A percentile compares a stretch with the other conserved stretches of the same genome.
phyloP scores from a whole-genome alignment of 2,888 invertebrate genomes.

The Augiades crinisus region DNA sequence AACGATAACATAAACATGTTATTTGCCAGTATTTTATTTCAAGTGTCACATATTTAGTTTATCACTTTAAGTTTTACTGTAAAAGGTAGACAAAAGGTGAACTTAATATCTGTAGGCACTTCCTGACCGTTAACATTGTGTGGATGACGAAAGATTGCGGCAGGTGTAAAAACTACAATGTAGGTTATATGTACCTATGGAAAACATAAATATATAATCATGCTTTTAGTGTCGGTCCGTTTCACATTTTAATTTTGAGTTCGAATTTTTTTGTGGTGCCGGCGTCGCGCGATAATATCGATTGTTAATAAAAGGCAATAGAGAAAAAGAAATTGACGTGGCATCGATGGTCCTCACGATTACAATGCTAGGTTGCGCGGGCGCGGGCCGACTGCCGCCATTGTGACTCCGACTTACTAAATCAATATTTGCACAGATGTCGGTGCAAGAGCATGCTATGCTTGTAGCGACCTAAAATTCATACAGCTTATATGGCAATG shows the following conservation, averaged over 20 bases:
- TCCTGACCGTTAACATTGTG: too few species aligned
- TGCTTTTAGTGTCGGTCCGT: neutral
- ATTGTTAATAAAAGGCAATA: constrained; percentile 25
- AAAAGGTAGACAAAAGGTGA: too few species aligned
- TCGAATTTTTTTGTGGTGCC: constrained; percentile 10
- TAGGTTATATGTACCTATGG: too few species aligned
- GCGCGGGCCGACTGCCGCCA: constrained; percentile 52
- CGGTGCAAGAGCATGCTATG: constrained; percentile 77
- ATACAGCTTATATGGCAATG: constrained; percentile 80
- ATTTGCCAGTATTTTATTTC: neutral
- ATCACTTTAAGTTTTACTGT: too few species aligned
- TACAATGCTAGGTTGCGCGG: constrained; percentile 47
- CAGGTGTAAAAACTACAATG: too few species aligned
- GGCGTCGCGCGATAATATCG: constrained; percentile 17
- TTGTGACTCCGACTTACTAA: constrained; percentile 76
- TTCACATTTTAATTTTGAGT: constrained; percentile 4
- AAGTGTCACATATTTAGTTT: neutral
- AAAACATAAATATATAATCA: too few species aligned
- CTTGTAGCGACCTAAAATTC: constrained; percentile 80
- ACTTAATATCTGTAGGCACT: too few species aligned
- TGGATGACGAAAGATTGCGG: too few species aligned
- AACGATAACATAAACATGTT: neutral
- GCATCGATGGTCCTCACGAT: constrained; percentile 41
- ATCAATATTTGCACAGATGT: constrained; percentile 82
- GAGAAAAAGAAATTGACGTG: constrained; percentile 32